These are phyloP conservation scores for Dendrolimus houi DNA, from an alignment of 2,888 invertebrate species.

Conservation along the genomic window DNA sequence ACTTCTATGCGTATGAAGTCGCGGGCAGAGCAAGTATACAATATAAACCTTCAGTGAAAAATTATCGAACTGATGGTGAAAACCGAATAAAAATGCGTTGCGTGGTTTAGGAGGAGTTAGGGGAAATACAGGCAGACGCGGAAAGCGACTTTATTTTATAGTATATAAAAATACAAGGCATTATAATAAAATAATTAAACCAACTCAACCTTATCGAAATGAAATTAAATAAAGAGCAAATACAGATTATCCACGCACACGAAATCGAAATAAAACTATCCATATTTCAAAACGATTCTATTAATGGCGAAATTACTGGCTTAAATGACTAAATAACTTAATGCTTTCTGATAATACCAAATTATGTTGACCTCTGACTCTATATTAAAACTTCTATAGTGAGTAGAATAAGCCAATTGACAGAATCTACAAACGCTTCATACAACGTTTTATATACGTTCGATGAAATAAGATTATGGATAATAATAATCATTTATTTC, in stretches of 20 bases:
- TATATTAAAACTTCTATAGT: conserved; percentile 10
- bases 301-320: conserved; percentile 53
- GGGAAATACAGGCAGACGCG: too few species aligned
- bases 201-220: neutral
- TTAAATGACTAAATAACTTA: conserved; percentile 60
- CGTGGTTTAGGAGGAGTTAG: too few species aligned
- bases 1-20: too few species aligned
- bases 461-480: neutral
- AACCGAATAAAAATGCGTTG: too few species aligned
- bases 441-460: conserved; percentile 7
- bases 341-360: conserved; percentile 34
- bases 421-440: too few species aligned
- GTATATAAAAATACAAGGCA: too few species aligned
- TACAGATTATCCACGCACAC: conserved; percentile 4
- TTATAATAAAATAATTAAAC: too few species aligned
- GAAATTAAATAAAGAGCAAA: conserved; percentile 4
- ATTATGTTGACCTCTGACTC: conserved; percentile 19
- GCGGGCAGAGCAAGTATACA: too few species aligned
- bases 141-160: too few species aligned
- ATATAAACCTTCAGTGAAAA: too few species aligned
- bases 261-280: conserved; percentile 32
- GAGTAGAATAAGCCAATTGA: neutral
- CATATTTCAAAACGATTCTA: conserved; percentile 54
- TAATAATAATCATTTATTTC: too few species aligned
- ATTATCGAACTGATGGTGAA: too few species aligned